These are phyloP conservation scores for Drosophila arizonae DNA, from an alignment of 1,140 invertebrate genomes.

Conservation along the genomic window DNA sequence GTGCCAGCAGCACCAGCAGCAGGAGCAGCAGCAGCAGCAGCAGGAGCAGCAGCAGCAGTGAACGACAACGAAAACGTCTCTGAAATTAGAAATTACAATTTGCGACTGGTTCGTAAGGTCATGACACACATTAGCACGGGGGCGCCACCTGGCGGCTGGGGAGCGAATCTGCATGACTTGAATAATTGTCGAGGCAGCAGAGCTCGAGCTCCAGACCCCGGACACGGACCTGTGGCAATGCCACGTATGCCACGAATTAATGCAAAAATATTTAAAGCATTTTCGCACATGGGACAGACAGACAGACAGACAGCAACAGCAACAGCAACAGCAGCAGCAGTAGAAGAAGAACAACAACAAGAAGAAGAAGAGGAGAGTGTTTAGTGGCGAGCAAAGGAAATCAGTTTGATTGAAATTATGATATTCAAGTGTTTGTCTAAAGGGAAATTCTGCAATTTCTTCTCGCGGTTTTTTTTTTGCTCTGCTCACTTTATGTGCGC, in stretches of 20 bases:
- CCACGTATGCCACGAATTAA: background rate
- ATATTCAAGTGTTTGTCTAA: background rate
- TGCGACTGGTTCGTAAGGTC: conserved; percentile 40
- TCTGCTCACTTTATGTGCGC: background rate
- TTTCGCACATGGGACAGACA: too few species aligned
- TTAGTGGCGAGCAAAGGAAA: background rate
- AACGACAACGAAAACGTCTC: conserved; percentile 15
- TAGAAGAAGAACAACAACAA: background rate
- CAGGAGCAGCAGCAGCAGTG: background rate
- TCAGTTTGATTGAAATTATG: background rate
- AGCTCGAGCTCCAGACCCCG: background rate
- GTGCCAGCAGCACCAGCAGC: conserved; percentile 3
- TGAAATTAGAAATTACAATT: conserved; percentile 69
- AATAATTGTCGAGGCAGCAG: conserved; percentile 54
- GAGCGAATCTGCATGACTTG: conserved; percentile 38
- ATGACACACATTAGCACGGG: conserved; percentile 29
- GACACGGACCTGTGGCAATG: conserved; percentile 1
- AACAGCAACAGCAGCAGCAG: too few species aligned
- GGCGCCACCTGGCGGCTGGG: conserved; percentile 30
- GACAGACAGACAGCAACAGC: too few species aligned
- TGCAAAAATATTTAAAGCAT: conserved; percentile 1
- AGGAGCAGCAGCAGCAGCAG: background rate
- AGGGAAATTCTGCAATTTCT: background rate
- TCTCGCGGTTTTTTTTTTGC: too few species aligned
- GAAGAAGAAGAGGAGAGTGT: background rate